Evolutionary conservation across 2,113 vertebrate genomes (phyloP).

Genomic region (Fregata magnificens): DNA sequence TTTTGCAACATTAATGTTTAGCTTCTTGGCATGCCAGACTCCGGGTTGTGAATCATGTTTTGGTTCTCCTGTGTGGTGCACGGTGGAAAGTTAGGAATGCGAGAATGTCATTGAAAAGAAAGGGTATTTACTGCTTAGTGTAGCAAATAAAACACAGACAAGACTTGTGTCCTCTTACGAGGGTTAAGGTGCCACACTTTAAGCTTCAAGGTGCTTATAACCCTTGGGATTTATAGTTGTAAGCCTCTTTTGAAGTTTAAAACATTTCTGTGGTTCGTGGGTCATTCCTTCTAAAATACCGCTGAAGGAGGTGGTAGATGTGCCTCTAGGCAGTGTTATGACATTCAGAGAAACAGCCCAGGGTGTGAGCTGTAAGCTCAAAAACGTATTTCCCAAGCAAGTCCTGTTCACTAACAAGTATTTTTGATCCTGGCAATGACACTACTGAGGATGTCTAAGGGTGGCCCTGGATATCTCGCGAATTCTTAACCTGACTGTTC

Average conservation of each 20-base stretch:
- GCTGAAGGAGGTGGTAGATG: neutral
- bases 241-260: neutral
- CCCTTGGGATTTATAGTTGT: neutral
- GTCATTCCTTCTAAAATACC: neutral
- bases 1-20: neutral
- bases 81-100: neutral
- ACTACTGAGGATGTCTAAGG: neutral
- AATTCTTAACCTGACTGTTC: neutral
- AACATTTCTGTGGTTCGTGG: neutral
- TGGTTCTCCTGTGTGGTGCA: neutral
- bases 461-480: neutral
- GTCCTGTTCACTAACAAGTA: neutral
- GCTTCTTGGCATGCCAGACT: neutral
- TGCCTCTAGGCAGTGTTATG: neutral
- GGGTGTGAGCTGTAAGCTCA: neutral
- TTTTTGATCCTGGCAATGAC: neutral
- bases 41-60: neutral
- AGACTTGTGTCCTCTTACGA: neutral
- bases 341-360: neutral
- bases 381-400: neutral
- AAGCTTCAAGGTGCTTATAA: neutral
- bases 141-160: neutral
- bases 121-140: neutral
- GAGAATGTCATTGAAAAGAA: neutral
- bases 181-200: neutral